Evolutionary conservation across 2,888 invertebrate genomes (phyloP).

Genomic region (Aspidapion aeneum): DNA sequence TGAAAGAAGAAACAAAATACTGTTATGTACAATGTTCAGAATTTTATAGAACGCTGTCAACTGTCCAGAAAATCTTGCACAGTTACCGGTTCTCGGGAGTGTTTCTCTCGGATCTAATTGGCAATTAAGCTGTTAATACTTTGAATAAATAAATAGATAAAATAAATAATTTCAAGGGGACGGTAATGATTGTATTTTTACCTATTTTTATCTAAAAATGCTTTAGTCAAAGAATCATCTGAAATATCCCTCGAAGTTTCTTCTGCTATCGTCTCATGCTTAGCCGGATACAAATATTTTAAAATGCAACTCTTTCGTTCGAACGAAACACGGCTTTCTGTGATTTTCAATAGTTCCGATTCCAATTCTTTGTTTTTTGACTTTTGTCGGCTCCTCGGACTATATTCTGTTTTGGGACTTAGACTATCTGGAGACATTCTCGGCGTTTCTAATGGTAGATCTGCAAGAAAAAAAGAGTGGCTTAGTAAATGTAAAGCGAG

Average conservation of each 20-base stretch:
- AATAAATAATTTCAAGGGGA: too few species aligned
- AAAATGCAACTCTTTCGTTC: constrained; percentile 22
- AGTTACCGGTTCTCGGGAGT: too few species aligned
- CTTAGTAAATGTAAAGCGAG: too few species aligned
- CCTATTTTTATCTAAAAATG: constrained; percentile 33
- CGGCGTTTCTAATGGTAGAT: constrained; percentile 23
- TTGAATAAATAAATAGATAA: too few species aligned
- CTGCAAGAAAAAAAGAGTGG: not conserved
- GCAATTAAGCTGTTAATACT: too few species aligned
- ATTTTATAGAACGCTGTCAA: too few species aligned
- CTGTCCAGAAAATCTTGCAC: too few species aligned
- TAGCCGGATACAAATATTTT: constrained; percentile 17
- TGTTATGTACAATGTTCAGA: too few species aligned
- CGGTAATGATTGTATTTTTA: too few species aligned
- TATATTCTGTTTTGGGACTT: constrained; percentile 31
- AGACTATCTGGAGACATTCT: constrained; percentile 42
- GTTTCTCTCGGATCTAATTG: too few species aligned
- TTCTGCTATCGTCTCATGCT: not conserved
- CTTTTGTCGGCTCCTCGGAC: constrained; percentile 4
- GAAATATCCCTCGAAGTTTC: constrained; percentile 2
- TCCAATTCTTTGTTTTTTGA: constrained; percentile 7
- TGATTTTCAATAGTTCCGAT: constrained; percentile 4
- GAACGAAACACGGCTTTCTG: constrained; percentile 14
- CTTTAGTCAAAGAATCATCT: constrained; percentile 33
- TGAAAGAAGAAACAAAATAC: too few species aligned